Base-by-base conservation (phyloP, 2,888 invertebrate species). In the Cecidostiba fungosa region DNA sequence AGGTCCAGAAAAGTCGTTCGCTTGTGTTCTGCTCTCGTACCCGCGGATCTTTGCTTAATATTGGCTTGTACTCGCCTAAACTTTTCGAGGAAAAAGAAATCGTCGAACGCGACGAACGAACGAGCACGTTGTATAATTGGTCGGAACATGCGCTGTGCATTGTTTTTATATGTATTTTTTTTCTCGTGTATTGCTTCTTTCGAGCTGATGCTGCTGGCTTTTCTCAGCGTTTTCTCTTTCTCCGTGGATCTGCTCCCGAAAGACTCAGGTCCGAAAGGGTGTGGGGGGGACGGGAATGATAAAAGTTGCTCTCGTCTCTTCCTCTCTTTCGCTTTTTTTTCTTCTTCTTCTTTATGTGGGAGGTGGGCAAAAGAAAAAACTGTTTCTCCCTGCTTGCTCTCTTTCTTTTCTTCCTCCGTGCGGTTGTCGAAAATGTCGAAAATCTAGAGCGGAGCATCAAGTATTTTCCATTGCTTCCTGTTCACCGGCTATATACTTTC, bases 61-160 rank as follows among this genome's bases (percentile, higher is more conserved):
- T 16, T 79, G 26, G 66, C 82, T 84, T 77, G 82, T 32, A 36
- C 26, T 43, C 77, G 74, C 39, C 54, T 47, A 73, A 86, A 84
- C 82, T 88, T 86, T 73, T 86, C 79, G 87, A 88, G 86, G 82
- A 90, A 90, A 90, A 89, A 89, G 90, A 89, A 89, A 89, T 88
- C 88, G 86, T 89, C 85, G 89, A 90, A 89, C 88, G 87, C 88
- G 89, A 88, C 86, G 87, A 87, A 86, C 86, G 89, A 87, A 89
- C 89, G 87, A 89, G 88, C 88, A 88, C 81, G 84, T 87, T 81
- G 76, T 88, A 69, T 86, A 59, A 88, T 88, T 85, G 84, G 86
- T 88, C 84, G 88, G 87, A 87, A 85, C 47, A 88, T 86, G 89
- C 90, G 89, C 87, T 87, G 88, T 84, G 82, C 72, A 78, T 66